These are phyloP conservation scores for Pseudopodoces humilis DNA, from an alignment of 2,113 vertebrate species.

Conservation along the genomic window DNA sequence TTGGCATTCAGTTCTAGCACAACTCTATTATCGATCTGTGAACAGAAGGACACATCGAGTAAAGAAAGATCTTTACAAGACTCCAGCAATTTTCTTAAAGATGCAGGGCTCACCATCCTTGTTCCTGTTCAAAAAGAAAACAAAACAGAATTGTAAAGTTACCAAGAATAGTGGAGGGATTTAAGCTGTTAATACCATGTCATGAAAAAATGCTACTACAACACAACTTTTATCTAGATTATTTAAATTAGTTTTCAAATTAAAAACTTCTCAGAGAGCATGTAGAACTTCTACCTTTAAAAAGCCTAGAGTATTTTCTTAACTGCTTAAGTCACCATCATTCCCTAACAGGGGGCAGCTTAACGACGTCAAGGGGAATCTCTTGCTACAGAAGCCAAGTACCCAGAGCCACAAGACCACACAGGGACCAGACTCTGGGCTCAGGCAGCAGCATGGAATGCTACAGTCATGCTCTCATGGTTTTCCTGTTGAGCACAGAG, in stretches of 20 bases:
- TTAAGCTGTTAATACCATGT: background rate
- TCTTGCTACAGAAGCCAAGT: background rate
- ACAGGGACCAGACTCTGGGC: background rate
- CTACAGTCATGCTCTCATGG: background rate
- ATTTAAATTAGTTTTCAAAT: background rate
- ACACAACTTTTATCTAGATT: background rate
- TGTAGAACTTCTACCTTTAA: background rate
- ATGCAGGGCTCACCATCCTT: conserved; percentile 86
- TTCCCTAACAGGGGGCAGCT: background rate
- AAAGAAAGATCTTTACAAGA: conserved; percentile 88
- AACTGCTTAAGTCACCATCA: background rate
- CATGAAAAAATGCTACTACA: background rate
- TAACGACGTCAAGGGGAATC: background rate
- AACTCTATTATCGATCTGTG: conserved; percentile 90
- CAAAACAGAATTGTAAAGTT: background rate
- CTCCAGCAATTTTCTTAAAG: conserved; percentile 91
- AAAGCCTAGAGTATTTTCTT: background rate
- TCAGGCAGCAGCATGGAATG: background rate
- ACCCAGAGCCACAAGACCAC: background rate
- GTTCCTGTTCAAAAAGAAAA: conserved; percentile 75
- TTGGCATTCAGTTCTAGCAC: conserved; percentile 88
- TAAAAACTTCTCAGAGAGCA: background rate
- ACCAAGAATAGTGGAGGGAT: background rate
- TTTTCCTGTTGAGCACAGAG: background rate
- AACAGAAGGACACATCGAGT: conserved; percentile 98